These are phyloP conservation scores for Drosophila paramelanica DNA, from an alignment of 2,888 invertebrate genomes.

Conservation along the genomic window DNA sequence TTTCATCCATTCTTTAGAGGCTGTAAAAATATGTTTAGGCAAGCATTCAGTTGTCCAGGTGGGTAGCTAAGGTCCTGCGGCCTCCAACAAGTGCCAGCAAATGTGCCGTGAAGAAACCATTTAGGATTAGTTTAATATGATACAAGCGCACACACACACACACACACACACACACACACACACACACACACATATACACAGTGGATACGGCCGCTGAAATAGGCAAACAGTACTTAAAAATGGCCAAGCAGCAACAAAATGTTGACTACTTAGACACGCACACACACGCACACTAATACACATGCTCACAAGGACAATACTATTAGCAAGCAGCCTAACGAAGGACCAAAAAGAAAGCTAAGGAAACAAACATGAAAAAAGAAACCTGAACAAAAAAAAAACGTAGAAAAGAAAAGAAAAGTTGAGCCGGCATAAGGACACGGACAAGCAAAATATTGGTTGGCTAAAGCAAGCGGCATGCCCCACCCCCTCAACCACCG, in stretches of 20 bases:
- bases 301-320: slow-evolving; percentile 50
- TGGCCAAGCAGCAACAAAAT: slow-evolving; percentile 68
- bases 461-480: slow-evolving; percentile 41
- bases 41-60: slow-evolving; percentile 5
- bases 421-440: slow-evolving; percentile 60
- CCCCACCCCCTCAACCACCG: background rate
- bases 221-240: slow-evolving; percentile 82
- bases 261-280: slow-evolving; percentile 67
- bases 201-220: slow-evolving; percentile 81
- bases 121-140: slow-evolving; percentile 84
- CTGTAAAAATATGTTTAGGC: slow-evolving; percentile 48
- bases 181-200: background rate
- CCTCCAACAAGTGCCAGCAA: slow-evolving; percentile 67
- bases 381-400: slow-evolving; percentile 12
- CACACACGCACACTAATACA: slow-evolving; percentile 22
- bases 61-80: slow-evolving; percentile 18
- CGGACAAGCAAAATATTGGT: slow-evolving; percentile 73
- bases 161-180: background rate
- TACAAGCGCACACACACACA: slow-evolving; percentile 50
- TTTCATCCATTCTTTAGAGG: slow-evolving; percentile 28
- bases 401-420: slow-evolving; percentile 39
- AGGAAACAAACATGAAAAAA: slow-evolving; percentile 27
- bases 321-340: slow-evolving; percentile 44
- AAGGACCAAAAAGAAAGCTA: slow-evolving; percentile 18
- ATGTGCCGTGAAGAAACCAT: slow-evolving; percentile 84